These are phyloP conservation scores for Natrix natrix DNA, from an alignment of 2,797 vertebrate genomes.

Conservation along the genomic window DNA sequence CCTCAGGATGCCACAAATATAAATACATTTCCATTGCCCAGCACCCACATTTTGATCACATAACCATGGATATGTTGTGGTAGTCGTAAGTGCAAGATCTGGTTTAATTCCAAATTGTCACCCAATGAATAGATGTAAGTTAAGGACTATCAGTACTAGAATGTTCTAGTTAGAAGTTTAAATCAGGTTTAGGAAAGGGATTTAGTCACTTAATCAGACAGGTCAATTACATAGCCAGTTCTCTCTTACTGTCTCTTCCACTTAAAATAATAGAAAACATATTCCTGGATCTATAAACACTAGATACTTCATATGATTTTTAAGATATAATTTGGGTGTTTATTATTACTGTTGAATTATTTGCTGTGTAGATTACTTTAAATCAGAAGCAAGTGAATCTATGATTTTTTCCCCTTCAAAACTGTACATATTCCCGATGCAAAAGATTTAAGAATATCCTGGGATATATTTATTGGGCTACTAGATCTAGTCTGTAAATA, in stretches of 20 bases:
- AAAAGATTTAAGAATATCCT: neutral
- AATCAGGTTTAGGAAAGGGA: neutral
- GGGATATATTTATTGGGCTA: neutral
- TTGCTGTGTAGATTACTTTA: neutral
- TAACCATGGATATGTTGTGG: no score
- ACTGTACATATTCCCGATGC: neutral
- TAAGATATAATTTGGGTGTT: neutral
- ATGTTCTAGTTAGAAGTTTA: neutral
- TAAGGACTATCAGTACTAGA: no score
- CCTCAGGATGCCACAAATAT: no score
- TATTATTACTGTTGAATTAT: neutral
- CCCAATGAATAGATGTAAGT: no score
- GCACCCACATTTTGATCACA: no score
- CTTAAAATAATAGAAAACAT: neutral
- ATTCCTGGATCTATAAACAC: neutral
- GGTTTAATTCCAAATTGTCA: no score
- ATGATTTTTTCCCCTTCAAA: neutral
- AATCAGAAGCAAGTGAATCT: neutral
- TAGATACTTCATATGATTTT: neutral
- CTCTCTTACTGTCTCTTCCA: neutral
- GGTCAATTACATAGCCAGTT: neutral
- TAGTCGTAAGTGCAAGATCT: no score
- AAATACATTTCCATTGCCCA: no score
- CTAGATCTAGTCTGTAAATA: neutral
- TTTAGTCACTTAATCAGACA: neutral